Evolutionary conservation across 2,113 vertebrate species (phyloP), one percentile per base, ranked within the genome.

Genomic region (Lucifuga dentata): DNA sequence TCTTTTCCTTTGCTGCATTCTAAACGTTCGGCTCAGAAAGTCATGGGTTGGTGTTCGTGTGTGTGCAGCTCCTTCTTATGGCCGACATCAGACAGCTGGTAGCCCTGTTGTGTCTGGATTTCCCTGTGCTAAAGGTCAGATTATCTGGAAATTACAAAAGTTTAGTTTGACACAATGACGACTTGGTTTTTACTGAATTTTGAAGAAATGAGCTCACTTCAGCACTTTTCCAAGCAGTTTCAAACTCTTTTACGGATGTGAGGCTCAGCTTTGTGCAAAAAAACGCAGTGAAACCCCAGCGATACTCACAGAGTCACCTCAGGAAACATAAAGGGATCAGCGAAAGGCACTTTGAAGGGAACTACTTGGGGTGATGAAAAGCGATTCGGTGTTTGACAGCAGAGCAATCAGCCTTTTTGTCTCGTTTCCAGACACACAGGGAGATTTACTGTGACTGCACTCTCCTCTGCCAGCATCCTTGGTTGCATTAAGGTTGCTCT

Each of bases 31-130:
- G n/a, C n/a, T n/a, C n/a, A n/a, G n/a, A n/a, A n/a, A n/a, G n/a
- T n/a, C n/a, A n/a, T 51, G 53, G 23, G 64, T 21, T n/a, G 19
- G 40, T 19, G 63, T 67, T 15, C 11, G 46, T 29, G 19, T 21
- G 60, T 43, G 49, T 16, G 26, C 6, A 32, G 24, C 36, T 48
- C 64, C 41, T 19, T 41, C 35, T 17, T 5, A 9, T 5, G 45
- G 45, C 8, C 44, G 17, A 33, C 44, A 52, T 58, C 55, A 51
- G 40, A 29, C 50, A 24, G 55, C 38, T 35, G 66, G 36, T 51
- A 1, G 66, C 17, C 17, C 20, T n/a, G 32, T 48, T 45, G 23
- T 32, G 35, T 23, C n/a, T 39, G 32, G 51, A 50, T 33, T 7
- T 61, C 39, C 45, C 49, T 39, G 8, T 24, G 23, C 49, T 58